Evolutionary conservation across 2,113 vertebrate genomes (phyloP), one percentile per base, ranked within the genome.

Genomic region (Salvelinus namaycush): DNA sequence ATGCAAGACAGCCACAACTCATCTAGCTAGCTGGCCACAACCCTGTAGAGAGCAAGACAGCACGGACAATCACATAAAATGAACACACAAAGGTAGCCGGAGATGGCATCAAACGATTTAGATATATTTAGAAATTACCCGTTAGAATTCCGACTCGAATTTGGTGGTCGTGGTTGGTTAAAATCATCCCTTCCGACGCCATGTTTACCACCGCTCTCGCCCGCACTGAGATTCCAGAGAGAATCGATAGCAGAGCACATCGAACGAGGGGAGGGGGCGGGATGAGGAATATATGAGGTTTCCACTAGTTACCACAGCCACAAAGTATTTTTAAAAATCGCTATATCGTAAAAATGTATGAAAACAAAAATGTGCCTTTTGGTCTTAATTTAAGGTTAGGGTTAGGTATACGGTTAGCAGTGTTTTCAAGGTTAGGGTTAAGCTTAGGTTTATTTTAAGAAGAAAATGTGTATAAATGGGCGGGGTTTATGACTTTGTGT

Each of bases 141-240:
- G 97, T 98, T 84, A 98, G 90, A 69, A 98, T 96, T 74, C 96
- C 97, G 76, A 97, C 96, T 67, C 97, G 96, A 86, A 96, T 97
- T 91, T 98, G 96, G 93, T 97, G 96, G 90, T 97, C 95, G 95
- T 98, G 96, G 94, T 98, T 98, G 62, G 96, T 97, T 89, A 98
- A 93, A 89, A 96, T 95, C 95, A 97, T 97, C 85, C 97, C 96
- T 94, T 97, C 96, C 89, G 96, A 92, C 95, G 97, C 97, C 97
- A 98, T 98, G 94, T 96, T 97, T 93, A 92, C 90, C 88, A 90
- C 89, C 93, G 94, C 93, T 92, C 86, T 90, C 91, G 90, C 93
- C 76, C 87, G 91, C 93, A 94, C 93, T 90, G 91, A 89, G 88
- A 87, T 74, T 7, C 59, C 59, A 3, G 7, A 22, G 20, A 22